Evolutionary conservation across 2,797 vertebrate genomes (phyloP).

Genomic region (Paramormyrops hopkinsi): DNA sequence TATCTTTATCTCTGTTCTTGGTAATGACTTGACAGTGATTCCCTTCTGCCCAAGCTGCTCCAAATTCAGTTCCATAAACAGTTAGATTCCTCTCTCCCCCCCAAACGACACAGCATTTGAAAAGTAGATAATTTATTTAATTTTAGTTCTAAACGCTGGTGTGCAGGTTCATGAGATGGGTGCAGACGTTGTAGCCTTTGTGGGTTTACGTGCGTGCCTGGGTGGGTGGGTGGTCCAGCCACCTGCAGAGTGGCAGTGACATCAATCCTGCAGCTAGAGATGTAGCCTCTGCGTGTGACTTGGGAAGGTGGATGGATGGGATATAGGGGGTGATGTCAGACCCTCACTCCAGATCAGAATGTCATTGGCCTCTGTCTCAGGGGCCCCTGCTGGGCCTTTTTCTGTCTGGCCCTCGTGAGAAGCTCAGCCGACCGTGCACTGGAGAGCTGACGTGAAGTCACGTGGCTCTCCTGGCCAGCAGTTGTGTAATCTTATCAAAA

Average conservation of each 20-base stretch:
- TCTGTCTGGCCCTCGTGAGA: background rate
- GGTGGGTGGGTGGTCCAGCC: background rate
- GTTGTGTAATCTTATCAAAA: constrained; percentile 39
- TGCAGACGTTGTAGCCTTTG: background rate
- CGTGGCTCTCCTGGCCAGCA: constrained; percentile 14
- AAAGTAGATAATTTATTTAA: background rate
- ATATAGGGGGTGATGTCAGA: background rate
- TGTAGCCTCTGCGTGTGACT: background rate
- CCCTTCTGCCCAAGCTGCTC: background rate
- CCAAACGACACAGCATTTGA: background rate
- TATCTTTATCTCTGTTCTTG: background rate
- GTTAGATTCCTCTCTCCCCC: background rate
- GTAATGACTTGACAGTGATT: constrained; percentile 7
- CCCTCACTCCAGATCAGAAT: background rate
- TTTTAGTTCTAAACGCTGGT: background rate
- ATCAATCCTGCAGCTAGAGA: background rate
- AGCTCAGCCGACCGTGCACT: background rate
- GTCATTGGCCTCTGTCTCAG: background rate
- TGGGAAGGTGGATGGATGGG: background rate
- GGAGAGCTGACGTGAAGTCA: background rate
- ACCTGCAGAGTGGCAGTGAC: background rate
- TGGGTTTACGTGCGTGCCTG: background rate
- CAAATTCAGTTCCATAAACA: background rate
- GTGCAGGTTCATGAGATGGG: background rate
- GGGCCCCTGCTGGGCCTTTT: background rate